Conservation (phyloP, 2,113 vertebrate species). For the Oreochromis tanganicae region DNA sequence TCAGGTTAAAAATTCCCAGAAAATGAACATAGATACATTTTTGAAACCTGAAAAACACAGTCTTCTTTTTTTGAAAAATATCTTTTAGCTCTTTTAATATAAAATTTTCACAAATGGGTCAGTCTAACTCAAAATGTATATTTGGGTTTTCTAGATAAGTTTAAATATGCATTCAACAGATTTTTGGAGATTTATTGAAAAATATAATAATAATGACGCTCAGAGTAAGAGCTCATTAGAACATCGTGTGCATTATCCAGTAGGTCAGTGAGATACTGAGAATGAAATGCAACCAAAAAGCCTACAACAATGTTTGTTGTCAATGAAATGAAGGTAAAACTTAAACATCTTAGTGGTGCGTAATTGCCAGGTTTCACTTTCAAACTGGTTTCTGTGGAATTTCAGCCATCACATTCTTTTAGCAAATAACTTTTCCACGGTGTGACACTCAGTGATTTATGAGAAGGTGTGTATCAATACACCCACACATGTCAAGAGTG, state of each 20-base stretch:
- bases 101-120: not conserved
- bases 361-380: not conserved
- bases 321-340: not conserved
- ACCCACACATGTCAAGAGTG: not conserved
- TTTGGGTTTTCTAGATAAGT: no score
- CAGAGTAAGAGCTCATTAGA: not conserved
- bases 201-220: not conserved
- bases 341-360: not conserved
- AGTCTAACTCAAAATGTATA: no score
- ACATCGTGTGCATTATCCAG: not conserved
- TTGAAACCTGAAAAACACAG: not conserved
- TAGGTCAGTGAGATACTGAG: not conserved
- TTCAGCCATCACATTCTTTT: not conserved
- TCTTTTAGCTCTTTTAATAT: not conserved
- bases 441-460: not conserved
- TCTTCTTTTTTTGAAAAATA: not conserved
- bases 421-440: not conserved
- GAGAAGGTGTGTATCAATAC: not conserved
- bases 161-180: not conserved
- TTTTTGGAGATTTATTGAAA: not conserved
- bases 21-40: not conserved
- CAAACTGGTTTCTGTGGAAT: slow-evolving; percentile 29
- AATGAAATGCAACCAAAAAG: not conserved
- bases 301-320: not conserved
- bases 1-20: not conserved